These are phyloP conservation scores for Anguilla japonica DNA, from an alignment of 2,113 vertebrate species.

Conservation along the genomic window DNA sequence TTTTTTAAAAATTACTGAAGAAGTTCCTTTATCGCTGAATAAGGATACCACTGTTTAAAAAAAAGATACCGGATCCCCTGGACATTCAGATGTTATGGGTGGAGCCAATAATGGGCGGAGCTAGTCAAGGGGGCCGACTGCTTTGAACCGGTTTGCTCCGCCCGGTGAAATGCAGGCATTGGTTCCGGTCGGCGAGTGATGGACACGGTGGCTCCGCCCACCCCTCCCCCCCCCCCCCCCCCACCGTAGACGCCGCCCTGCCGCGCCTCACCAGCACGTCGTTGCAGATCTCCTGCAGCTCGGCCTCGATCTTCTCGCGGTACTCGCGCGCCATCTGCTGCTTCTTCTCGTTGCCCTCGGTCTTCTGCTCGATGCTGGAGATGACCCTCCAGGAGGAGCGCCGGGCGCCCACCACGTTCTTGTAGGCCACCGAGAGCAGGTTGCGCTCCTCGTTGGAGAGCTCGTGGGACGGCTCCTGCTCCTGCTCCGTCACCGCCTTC, in stretches of 20 bases:
- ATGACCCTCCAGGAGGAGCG: slow-evolving; percentile 96
- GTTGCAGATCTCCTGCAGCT: slow-evolving; percentile 95
- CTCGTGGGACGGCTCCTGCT: slow-evolving; percentile 69
- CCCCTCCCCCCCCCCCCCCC: neutral
- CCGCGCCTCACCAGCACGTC: slow-evolving; percentile 86
- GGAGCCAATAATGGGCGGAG: too few species aligned
- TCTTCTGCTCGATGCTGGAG: slow-evolving; percentile 97
- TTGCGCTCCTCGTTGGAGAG: slow-evolving; percentile 98
- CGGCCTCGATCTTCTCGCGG: slow-evolving; percentile 91
- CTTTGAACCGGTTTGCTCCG: too few species aligned
- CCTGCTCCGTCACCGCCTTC: slow-evolving; percentile 93
- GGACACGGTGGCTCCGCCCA: too few species aligned
- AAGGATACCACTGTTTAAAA: neutral
- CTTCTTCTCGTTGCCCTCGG: slow-evolving; percentile 93
- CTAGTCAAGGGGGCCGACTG: too few species aligned
- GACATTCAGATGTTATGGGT: too few species aligned
- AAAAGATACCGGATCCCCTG: too few species aligned
- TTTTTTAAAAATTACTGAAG: too few species aligned
- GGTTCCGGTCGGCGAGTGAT: too few species aligned
- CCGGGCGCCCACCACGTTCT: slow-evolving; percentile 96
- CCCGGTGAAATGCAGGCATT: too few species aligned
- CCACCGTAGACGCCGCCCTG: neutral
- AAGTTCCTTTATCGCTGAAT: neutral
- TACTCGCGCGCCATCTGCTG: slow-evolving; percentile 94
- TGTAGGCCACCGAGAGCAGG: slow-evolving; percentile 96